These are phyloP conservation scores for Archips crataeganus DNA, from an alignment of 2,888 invertebrate species.

Conservation along the genomic window DNA sequence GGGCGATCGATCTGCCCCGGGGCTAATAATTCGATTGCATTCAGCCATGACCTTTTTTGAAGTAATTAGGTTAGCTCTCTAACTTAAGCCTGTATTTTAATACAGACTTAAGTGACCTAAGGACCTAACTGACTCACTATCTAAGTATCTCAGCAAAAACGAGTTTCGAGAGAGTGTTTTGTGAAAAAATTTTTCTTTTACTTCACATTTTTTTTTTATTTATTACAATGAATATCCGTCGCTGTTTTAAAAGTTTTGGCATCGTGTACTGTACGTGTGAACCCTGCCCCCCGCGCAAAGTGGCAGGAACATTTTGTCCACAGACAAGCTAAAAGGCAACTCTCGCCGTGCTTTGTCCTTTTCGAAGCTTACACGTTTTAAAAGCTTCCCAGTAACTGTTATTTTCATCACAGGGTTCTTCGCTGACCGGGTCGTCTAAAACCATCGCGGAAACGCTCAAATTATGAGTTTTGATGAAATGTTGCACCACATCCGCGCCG, in stretches of 20 bases:
- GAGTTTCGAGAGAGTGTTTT: no score
- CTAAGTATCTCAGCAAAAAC: no score
- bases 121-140: no score
- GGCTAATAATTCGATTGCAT: constrained; percentile 9
- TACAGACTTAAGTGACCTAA: no score
- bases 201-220: no score
- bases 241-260: no score
- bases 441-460: constrained; percentile 79
- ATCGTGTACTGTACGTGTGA: no score
- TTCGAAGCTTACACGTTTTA: neutral
- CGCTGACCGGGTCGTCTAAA: constrained; percentile 74
- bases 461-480: constrained; percentile 84
- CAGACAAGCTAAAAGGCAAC: no score
- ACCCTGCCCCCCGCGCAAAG: no score
- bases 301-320: no score
- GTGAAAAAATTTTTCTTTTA: no score
- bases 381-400: constrained; percentile 17
- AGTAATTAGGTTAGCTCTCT: neutral
- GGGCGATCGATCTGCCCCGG: constrained; percentile 9
- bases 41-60: constrained; percentile 2
- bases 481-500: constrained; percentile 66
- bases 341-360: neutral
- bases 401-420: constrained; percentile 33
- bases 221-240: no score
- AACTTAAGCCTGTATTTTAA: neutral